Conservation (phyloP, 2,888 invertebrate genomes). For the Nephrotoma flavescens region DNA sequence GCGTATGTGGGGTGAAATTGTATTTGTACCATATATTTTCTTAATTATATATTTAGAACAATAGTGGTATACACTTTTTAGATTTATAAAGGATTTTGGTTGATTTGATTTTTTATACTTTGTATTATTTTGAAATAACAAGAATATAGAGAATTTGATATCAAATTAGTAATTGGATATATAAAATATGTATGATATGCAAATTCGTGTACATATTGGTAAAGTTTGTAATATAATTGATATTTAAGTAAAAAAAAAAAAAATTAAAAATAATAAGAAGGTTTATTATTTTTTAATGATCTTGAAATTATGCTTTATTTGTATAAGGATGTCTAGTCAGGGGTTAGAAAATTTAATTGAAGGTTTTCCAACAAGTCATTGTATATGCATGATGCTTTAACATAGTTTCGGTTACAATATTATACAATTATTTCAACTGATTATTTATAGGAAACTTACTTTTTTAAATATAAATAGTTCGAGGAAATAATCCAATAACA, state of each 20-base stretch:
- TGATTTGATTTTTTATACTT: neutral
- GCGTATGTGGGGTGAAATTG: neutral
- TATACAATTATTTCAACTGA: no score
- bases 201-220: neutral
- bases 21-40: neutral
- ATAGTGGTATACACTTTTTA: neutral
- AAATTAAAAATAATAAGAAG: neutral
- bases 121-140: neutral
- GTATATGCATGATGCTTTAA: no score
- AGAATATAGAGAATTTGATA: neutral
- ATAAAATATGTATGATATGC: neutral
- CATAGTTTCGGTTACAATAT: no score
- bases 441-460: no score
- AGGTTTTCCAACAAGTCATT: neutral
- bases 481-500: no score
- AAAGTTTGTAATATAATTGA: neutral
- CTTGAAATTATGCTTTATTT: neutral
- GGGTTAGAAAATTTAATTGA: neutral
- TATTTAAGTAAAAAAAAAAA: neutral
- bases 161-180: neutral
- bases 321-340: neutral
- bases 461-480: no score
- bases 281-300: neutral
- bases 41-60: neutral
- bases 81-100: neutral